Conservation (phyloP, 2,113 vertebrate species). For the Colistium nudipinnis region DNA sequence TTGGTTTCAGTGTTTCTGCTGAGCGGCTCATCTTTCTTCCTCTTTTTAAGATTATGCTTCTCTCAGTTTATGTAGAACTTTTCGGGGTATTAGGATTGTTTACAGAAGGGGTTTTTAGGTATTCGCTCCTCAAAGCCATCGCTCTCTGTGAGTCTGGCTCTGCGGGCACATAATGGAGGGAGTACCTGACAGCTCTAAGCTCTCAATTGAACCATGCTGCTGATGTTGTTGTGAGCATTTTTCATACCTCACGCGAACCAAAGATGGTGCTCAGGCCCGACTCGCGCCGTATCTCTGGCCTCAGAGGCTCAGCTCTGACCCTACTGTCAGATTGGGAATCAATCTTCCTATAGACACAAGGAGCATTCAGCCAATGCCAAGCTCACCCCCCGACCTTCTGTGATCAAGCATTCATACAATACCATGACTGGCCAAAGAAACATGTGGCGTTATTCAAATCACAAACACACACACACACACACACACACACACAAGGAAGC, state of each 20-base stretch:
- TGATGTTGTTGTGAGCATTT: slow-evolving; percentile 64
- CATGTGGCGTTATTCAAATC: slow-evolving; percentile 61
- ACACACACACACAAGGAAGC: slow-evolving; percentile 21
- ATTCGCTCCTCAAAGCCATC: slow-evolving; percentile 49
- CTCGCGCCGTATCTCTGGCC: slow-evolving; percentile 45
- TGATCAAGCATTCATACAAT: slow-evolving; percentile 58
- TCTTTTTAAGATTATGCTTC: slow-evolving; percentile 51
- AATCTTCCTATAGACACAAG: slow-evolving; percentile 64
- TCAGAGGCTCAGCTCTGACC: slow-evolving; percentile 45
- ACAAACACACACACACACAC: slow-evolving; percentile 35
- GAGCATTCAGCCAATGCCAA: slow-evolving; percentile 67
- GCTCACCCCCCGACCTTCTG: slow-evolving; percentile 45
- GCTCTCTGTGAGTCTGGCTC: slow-evolving; percentile 55
- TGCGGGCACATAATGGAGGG: slow-evolving; percentile 50
- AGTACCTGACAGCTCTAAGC: slow-evolving; percentile 64
- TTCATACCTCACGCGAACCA: slow-evolving; percentile 58
- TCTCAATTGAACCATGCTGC: slow-evolving; percentile 50
- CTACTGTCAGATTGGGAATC: slow-evolving; percentile 64
- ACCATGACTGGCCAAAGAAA: slow-evolving; percentile 40
- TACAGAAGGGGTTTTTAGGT: slow-evolving; percentile 55
- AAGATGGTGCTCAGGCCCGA: slow-evolving; percentile 43
- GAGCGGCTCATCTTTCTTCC: slow-evolving; percentile 52
- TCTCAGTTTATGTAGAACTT: slow-evolving; percentile 69
- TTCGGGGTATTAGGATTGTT: slow-evolving; percentile 65
- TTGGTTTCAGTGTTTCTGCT: slow-evolving; percentile 50